These are phyloP conservation scores for Ceyx melanurus DNA, from an alignment of 2,113 vertebrate genomes.

Conservation along the genomic window DNA sequence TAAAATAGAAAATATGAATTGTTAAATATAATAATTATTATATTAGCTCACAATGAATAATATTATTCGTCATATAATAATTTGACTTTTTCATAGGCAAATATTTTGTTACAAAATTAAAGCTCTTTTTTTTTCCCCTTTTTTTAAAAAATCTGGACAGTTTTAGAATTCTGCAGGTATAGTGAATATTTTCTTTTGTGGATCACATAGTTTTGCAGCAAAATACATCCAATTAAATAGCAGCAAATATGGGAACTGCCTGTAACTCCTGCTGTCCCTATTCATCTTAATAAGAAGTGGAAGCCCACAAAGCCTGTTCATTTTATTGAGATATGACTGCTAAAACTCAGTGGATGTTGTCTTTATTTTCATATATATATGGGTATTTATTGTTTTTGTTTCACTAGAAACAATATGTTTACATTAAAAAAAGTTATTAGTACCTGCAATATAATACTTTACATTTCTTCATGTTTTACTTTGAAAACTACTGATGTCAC, in stretches of 20 bases:
- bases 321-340: not conserved
- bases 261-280: not conserved
- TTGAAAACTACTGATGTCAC: not conserved
- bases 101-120: not conserved
- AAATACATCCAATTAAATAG: not conserved
- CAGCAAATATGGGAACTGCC: not conserved
- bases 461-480: not conserved
- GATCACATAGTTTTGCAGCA: not conserved
- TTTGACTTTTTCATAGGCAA: not conserved
- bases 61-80: not conserved
- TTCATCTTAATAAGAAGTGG: not conserved
- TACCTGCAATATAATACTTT: not conserved
- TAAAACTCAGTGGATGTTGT: not conserved
- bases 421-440: not conserved
- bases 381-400: not conserved
- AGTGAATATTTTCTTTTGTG: not conserved
- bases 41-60: not conserved
- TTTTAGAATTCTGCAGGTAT: not conserved
- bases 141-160: not conserved
- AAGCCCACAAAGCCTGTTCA: not conserved
- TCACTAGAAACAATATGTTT: not conserved
- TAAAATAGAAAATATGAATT: not conserved
- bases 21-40: not conserved
- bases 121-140: rapidly evolving
- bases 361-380: not conserved